Evolutionary conservation across 2,113 vertebrate species (phyloP), one percentile per base, ranked within the genome.

Genomic region (Chaenocephalus aceratus): DNA sequence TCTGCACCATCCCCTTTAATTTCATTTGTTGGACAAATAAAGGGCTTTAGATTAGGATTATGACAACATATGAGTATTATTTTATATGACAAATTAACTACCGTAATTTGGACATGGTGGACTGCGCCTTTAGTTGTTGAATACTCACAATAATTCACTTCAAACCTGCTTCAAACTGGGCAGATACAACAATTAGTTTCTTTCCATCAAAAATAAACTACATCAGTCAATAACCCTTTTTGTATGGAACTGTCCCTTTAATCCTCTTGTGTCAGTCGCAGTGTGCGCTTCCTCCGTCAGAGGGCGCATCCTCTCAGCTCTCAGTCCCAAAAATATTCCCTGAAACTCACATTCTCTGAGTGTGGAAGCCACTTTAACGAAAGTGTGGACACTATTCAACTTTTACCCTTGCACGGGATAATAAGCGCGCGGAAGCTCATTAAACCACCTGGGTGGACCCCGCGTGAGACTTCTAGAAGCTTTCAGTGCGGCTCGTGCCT

Each of bases 271-370:
- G 26, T 41, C 63, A 44, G 49, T 1, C 10, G 10, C 13, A 77
- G 11, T 71, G 13, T 1, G 6, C 66, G 2, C 34, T 30, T 56
- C 53, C 1, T 23, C 86, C 90, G 62, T 49, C 52, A 83, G 91
- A 75, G 82, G 88, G 83, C 91, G 91, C 86, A 5, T 7, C 10
- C 10, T 15, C 10, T 15, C 72, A 56, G 45, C 41, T 53, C 49
- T 58, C 57, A 67, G 18, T 34, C 63, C 15, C 16, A 69, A 59
- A 85, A 80, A 73, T 16, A 53, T 53, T 60, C 83, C 81, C 71
- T 52, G 54, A 66, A 88, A 83, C 83, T 75, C 75, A 18, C 65
- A 61, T 69, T 63, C 59, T 63, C 61, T 68, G 58, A 76, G 76
- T 56, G 16, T 64, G 84, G 62, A 75, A 75, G 77, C 71, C 70